Evolutionary conservation across 1,140 invertebrate genomes (phyloP).

Genomic region (Heliothis subflexa): DNA sequence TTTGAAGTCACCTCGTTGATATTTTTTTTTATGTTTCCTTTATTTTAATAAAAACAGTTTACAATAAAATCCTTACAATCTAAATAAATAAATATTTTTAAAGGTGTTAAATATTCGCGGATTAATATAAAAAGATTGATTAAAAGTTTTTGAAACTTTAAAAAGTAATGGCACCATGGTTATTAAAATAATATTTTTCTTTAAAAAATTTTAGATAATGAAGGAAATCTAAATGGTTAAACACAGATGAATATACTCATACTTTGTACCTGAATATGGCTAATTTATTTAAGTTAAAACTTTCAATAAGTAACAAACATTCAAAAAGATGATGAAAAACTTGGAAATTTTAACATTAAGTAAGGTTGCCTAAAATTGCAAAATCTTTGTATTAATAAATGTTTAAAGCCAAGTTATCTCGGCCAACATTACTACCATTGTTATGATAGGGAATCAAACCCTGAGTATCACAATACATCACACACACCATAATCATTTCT

Average conservation of each 20-base stretch:
- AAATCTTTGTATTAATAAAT: too few relatives aligned
- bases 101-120: not conserved
- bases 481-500: too few relatives aligned
- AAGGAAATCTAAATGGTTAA: conserved; percentile 65
- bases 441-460: too few relatives aligned
- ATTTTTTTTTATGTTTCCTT: conserved; percentile 55
- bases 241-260: conserved; percentile 9
- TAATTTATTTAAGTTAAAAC: not conserved
- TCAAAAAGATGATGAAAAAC: not conserved
- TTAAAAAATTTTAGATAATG: not conserved
- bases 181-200: conserved; percentile 55
- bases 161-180: conserved; percentile 78
- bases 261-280: conserved; percentile 29
- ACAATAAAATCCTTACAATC: conserved; percentile 40
- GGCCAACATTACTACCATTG: too few relatives aligned
- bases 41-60: conserved; percentile 55
- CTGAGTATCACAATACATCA: too few relatives aligned
- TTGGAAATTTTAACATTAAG: not conserved
- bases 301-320: not conserved
- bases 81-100: conserved; percentile 52
- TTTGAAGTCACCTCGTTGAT: conserved; percentile 49
- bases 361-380: not conserved
- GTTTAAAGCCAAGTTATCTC: too few relatives aligned
- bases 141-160: conserved; percentile 49
- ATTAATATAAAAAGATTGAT: conserved; percentile 1